Conservation (phyloP, 1,140 invertebrate species). For the Acyrthosiphon pisum region DNA sequence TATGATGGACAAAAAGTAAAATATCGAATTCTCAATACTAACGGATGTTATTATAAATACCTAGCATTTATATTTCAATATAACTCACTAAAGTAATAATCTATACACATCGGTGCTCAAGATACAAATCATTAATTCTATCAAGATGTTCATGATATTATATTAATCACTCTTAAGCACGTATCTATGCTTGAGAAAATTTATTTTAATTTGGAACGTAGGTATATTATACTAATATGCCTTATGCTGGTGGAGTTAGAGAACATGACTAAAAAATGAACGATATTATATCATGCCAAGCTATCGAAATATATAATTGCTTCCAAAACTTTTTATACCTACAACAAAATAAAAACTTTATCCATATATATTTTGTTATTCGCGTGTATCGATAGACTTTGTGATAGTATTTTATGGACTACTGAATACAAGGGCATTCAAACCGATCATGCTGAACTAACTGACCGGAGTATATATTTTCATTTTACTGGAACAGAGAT, state of each 20-base stretch:
- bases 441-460: slow-evolving; percentile 27
- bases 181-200: background rate
- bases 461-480: background rate
- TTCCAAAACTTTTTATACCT: slow-evolving; percentile 16
- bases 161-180: background rate
- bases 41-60: background rate
- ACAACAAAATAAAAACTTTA: background rate
- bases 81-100: background rate
- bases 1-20: background rate
- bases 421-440: background rate
- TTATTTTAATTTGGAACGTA: background rate
- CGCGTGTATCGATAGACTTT: background rate
- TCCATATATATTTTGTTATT: background rate
- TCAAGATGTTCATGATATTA: background rate
- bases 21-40: background rate
- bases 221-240: background rate
- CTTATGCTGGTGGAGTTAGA: background rate
- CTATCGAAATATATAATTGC: background rate
- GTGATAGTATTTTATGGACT: slow-evolving; percentile 24
- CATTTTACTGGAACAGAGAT: background rate
- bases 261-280: background rate
- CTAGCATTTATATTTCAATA: no score
- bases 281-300: no score
- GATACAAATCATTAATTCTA: background rate
- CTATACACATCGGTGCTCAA: background rate